Evolutionary conservation across 2,797 vertebrate genomes (phyloP), one percentile per base, ranked within the genome.

Genomic region (Rhinoraja longicauda): DNA sequence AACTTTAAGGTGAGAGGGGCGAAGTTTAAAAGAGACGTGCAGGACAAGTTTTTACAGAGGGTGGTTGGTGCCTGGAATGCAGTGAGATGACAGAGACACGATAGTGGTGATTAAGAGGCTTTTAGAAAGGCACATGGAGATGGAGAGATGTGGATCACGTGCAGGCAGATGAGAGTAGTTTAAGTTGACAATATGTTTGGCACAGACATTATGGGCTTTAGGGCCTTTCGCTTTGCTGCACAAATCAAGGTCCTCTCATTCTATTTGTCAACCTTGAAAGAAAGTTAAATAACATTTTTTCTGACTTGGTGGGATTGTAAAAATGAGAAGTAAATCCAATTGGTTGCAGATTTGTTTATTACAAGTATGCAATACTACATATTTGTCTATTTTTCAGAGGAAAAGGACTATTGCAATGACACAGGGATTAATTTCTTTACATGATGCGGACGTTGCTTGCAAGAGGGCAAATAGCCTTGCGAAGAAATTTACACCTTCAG

Each of bases 361-460:
- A 64, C 24, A 21, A 72, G 72, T 19, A 21, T 72, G 70, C 53
- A 45, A 45, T 45, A 45, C 8, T 24, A 64, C 13, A 2, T 78
- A 64, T 62, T 67, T 78, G 62, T 79, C 2, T 67, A 39, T 70
- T 93, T 90, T 91, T 93, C 76, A 98, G 98, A 96, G 97, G 53
- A 98, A 97, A 94, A 95, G 95, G 93, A 93, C 93, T 93, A 93
- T 93, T 72, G 95, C 94, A 94, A 96, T 96, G 67, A 93, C 95
- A 39, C 96, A 96, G 93, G 94, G 94, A 70, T 93, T 95, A 0
- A 93, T 95, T 59, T 98, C 98, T 91, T 97, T 97, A 45, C 96
- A 97, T 86, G 96, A 97, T 93, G 93, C 93, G 29, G 93, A 94
- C 26, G 75, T 93, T 0, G 72, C 32, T 62, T 94, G 94, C 32